These are phyloP conservation scores for Podarcis siculus DNA, from an alignment of 2,797 vertebrate genomes.

Conservation along the genomic window DNA sequence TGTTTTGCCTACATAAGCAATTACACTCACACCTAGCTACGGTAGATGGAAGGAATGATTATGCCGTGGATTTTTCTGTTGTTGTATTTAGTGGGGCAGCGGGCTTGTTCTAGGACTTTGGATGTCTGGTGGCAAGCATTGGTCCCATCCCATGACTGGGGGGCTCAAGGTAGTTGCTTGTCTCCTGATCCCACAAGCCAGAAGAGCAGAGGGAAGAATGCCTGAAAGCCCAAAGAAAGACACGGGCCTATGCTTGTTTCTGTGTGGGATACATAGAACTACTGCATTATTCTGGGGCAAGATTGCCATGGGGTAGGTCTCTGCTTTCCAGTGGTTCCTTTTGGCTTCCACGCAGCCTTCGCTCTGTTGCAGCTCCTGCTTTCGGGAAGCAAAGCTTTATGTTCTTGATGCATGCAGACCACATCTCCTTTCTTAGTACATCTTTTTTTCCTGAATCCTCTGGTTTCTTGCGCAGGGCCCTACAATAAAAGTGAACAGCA, in stretches of 20 bases:
- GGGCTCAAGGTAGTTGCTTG: background rate
- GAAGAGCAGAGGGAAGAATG: background rate
- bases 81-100: background rate
- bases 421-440: background rate
- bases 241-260: background rate
- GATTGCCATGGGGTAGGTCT: background rate
- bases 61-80: background rate
- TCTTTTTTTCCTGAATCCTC: background rate
- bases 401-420: background rate
- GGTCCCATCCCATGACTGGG: background rate
- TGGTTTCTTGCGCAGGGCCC: slow-evolving; percentile 83
- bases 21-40: background rate
- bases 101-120: background rate
- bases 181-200: background rate
- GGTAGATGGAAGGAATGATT: background rate
- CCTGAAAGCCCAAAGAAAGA: background rate
- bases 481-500: slow-evolving; percentile 95
- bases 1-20: background rate
- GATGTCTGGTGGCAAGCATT: background rate
- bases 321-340: background rate
- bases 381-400: background rate
- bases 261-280: background rate
- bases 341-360: background rate
- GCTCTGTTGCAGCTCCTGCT: no score
- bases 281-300: background rate